A percentile compares a stretch with the other conserved stretches of the same genome.
Evolutionary conservation across 2,888 invertebrate genomes (phyloP).

Genomic region (Oxycera nigricornis): DNA sequence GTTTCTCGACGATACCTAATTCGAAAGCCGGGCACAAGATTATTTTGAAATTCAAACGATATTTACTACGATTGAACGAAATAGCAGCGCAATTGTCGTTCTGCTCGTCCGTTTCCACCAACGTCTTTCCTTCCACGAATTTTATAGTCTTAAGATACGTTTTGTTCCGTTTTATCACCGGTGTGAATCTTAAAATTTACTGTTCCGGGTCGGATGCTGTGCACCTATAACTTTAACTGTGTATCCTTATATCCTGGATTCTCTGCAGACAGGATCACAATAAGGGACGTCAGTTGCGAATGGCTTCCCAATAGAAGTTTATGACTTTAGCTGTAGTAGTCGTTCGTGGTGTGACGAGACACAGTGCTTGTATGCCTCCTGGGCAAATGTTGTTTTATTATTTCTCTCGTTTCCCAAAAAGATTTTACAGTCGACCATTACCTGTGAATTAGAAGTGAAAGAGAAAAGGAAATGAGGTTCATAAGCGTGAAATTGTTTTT

Average conservation of each 20-base stretch:
- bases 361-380: background rate
- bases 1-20: too few relatives aligned
- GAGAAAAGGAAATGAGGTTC: constrained; percentile 13
- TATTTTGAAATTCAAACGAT: too few relatives aligned
- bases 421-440: constrained; percentile 31
- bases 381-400: background rate
- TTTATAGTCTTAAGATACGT: constrained; percentile 24
- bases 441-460: constrained; percentile 33
- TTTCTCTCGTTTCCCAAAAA: background rate
- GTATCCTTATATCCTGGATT: background rate
- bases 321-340: background rate
- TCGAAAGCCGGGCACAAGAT: background rate
- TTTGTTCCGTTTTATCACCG: constrained; percentile 17
- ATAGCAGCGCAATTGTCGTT: background rate
- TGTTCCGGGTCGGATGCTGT: constrained; percentile 30
- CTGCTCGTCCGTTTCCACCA: background rate
- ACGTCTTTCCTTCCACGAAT: background rate
- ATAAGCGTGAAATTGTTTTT: constrained; percentile 40
- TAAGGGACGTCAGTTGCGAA: constrained; percentile 31
- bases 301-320: constrained; percentile 32
- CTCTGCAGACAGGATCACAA: constrained; percentile 30
- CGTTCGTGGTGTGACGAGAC: background rate
- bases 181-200: constrained; percentile 33
- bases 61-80: background rate
- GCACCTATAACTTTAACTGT: background rate